phyloP scores from a whole-genome alignment of 2,797 vertebrate species.

The Dendrocincla fuliginosa region DNA sequence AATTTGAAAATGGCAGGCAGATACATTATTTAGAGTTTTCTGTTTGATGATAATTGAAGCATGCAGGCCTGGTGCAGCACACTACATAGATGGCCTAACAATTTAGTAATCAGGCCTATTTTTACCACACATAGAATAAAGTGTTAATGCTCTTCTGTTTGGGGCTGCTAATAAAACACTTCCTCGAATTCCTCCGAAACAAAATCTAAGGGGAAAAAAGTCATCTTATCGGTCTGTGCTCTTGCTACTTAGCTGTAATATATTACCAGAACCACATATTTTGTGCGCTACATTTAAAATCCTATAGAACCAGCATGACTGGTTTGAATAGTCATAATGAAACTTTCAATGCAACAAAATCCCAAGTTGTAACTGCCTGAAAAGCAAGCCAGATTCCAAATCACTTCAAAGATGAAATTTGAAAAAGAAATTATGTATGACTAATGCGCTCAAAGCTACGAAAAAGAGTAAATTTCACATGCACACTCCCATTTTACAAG shows the following conservation, averaged over 20 bases:
- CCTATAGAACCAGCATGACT: neutral
- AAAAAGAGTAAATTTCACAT: neutral
- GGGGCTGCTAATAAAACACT: neutral
- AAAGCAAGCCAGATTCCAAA: conserved; percentile 5
- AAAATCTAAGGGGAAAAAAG: neutral
- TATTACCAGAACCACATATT: neutral
- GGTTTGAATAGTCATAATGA: neutral
- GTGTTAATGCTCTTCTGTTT: neutral
- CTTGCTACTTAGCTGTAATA: neutral
- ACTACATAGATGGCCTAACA: neutral
- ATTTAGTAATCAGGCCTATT: neutral
- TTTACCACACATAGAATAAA: neutral
- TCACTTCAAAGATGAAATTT: conserved; percentile 32
- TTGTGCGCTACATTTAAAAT: neutral
- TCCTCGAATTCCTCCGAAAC: neutral
- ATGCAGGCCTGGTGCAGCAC: neutral
- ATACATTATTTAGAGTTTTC: neutral
- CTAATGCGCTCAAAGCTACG: neutral
- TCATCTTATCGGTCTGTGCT: neutral
- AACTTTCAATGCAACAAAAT: neutral
- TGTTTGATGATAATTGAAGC: neutral
- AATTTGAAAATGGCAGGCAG: neutral
- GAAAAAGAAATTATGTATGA: conserved; percentile 11
- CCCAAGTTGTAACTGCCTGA: neutral
- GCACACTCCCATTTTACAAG: neutral